Percentiles rank a stretch among this genome's conserved stretches.
phyloP scores from a whole-genome alignment of 1,140 invertebrate species.

The Macrotrachela quadricornifera region DNA sequence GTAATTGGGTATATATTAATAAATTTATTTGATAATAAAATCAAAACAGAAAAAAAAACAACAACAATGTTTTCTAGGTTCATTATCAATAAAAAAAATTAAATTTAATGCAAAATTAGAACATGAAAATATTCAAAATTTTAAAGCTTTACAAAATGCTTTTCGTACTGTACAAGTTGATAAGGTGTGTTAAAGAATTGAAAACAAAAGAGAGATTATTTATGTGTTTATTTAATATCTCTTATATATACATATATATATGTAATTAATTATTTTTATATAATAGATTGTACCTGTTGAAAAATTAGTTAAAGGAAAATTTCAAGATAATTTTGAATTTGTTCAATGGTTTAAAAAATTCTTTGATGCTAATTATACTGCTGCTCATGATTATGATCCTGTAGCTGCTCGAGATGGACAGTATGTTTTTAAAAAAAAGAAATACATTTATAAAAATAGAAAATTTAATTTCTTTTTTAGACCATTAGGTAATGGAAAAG shows the following conservation, averaged over 20 bases:
- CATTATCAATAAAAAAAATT: slow-evolving; percentile 70
- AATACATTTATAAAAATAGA: background rate
- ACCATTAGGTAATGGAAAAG: slow-evolving; percentile 26
- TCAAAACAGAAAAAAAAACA: background rate
- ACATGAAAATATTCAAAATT: slow-evolving; percentile 98
- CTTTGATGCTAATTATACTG: slow-evolving; percentile 95
- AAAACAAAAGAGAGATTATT: background rate
- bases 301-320: slow-evolving; percentile 83
- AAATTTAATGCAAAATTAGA: slow-evolving; percentile 95
- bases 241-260: background rate
- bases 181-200: slow-evolving; percentile 48
- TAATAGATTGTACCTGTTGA: slow-evolving; percentile 84
- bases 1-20: background rate
- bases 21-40: too few species aligned
- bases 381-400: slow-evolving; percentile 65
- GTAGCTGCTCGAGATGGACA: slow-evolving; percentile 57
- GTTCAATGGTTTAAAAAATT: slow-evolving; percentile 99
- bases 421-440: too few species aligned
- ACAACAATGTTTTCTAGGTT: slow-evolving; percentile 36
- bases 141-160: slow-evolving; percentile 84
- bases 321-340: slow-evolving; percentile 96
- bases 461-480: slow-evolving; percentile 16
- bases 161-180: slow-evolving; percentile 95
- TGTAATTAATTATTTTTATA: slow-evolving; percentile 1
- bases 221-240: background rate